Percentiles rank a stretch among this genome's conserved stretches.
Conservation (phyloP, 2,113 vertebrate species). For the Dasyprocta punctata region DNA sequence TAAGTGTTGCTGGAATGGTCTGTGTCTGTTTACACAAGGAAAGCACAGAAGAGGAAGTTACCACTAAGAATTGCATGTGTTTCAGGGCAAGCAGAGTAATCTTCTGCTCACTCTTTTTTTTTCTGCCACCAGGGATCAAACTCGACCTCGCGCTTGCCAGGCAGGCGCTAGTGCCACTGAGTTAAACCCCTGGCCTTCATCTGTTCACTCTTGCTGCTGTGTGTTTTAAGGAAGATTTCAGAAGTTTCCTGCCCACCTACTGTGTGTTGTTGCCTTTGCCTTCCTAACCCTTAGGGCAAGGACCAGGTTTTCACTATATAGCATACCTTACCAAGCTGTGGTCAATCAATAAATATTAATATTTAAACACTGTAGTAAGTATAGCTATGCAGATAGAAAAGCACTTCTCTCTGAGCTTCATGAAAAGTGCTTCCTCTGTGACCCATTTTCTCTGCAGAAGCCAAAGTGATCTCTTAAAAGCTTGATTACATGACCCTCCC, state of each 20-base stretch:
- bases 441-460: background rate
- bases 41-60: background rate
- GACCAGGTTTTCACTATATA: conserved; percentile 30
- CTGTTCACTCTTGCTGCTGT: background rate
- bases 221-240: background rate
- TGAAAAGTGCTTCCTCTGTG: background rate
- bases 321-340: background rate
- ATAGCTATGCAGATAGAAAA: background rate
- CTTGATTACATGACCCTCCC: background rate
- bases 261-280: background rate
- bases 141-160: too few relatives aligned
- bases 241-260: background rate
- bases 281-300: background rate
- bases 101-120: too few relatives aligned
- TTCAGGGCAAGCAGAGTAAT: background rate
- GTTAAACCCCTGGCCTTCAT: too few relatives aligned
- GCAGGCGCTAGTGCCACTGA: too few relatives aligned
- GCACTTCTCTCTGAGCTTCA: background rate
- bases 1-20: background rate
- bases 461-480: background rate
- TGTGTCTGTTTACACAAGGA: background rate
- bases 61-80: background rate
- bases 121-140: too few relatives aligned
- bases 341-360: conserved; percentile 2
- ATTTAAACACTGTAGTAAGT: conserved; percentile 6